Base-by-base conservation (phyloP, 2,113 vertebrate species). In the Tympanuchus pallidicinctus region DNA sequence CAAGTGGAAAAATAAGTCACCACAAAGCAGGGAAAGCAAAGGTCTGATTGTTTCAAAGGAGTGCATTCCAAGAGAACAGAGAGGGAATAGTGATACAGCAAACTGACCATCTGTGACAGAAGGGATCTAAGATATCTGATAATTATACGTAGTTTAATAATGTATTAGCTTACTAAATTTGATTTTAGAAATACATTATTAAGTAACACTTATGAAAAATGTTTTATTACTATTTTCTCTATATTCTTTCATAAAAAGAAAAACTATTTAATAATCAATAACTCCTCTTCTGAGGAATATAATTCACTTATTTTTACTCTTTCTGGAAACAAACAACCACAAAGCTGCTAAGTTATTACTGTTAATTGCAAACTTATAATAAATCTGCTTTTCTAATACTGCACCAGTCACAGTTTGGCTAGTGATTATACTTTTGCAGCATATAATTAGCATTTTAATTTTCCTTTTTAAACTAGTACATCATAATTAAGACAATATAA, bases 151-250 rank as follows among this genome's bases (percentile, higher is more conserved):
- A 18, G 20, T 45, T 96, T 34, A 96, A 95, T 93, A 93, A 95
- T 94, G 93, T 66, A 95, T 90, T 38, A 88, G 8, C 75, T 80
- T 89, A 95, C 95, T 95, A 95, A 88, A 88, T 85, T 95, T 95
- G 45, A 95, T 90, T 73, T 82, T 66, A 75, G 45, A 93, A 95
- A 93, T 84, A 82, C 40, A 94, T 96, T 90, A 96, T 78, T 86
- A 84, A 79, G 66, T 18, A 89, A 77, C 59, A 87, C 59, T 95
- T 92, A 89, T 4, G 17, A 66, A 87, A 95, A 84, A 72, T 0
- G 1, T 79, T 87, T 87, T 65, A 92, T 50, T 32, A 89, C 57
- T 50, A 66, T 82, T 79, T 92, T 82, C 57, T 83, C 50, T 42
- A 63, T 74, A 65, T 74, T 77, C 30, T 82, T 80, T 76, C 32